These are phyloP conservation scores for Drosophila willistoni DNA, from an alignment of 1,140 invertebrate species.

Conservation along the genomic window DNA sequence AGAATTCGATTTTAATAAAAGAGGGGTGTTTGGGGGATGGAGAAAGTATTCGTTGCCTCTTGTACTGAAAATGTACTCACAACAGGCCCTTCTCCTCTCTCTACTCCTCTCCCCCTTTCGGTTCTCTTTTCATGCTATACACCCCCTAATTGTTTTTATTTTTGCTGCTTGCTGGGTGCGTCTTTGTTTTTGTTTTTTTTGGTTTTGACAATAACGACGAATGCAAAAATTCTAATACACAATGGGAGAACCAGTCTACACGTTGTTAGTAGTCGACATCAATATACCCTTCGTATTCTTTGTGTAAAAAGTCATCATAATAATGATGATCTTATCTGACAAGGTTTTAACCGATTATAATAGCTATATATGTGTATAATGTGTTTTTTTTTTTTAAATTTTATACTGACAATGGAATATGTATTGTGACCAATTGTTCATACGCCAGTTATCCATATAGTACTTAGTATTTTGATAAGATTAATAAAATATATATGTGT, in stretches of 20 bases:
- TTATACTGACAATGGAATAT: no score
- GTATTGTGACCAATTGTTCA: no score
- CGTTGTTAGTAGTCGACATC: neutral
- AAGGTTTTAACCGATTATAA: no score
- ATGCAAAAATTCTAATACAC: neutral
- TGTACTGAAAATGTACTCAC: slow-evolving; percentile 33
- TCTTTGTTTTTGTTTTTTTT: slow-evolving; percentile 20
- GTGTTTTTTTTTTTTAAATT: no score
- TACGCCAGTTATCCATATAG: no score
- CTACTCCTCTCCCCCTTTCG: neutral
- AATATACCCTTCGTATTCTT: neutral
- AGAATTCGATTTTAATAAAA: neutral
- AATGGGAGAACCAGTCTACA: neutral
- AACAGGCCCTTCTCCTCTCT: neutral
- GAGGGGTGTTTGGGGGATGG: slow-evolving; percentile 9
- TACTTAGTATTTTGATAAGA: no score
- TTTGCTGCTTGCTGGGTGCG: slow-evolving; percentile 38
- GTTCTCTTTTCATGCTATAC: slow-evolving; percentile 38
- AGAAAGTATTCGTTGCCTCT: slow-evolving; percentile 34
- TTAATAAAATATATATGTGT: no score
- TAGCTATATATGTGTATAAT: no score
- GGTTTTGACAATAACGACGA: slow-evolving; percentile 30
- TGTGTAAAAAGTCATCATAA: no score
- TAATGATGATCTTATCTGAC: no score
- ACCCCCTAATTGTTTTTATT: slow-evolving; percentile 49